Percentiles rank a stretch among this genome's conserved stretches.
phyloP scores from a whole-genome alignment of 1,140 invertebrate genomes.

The Drosophila tani region DNA sequence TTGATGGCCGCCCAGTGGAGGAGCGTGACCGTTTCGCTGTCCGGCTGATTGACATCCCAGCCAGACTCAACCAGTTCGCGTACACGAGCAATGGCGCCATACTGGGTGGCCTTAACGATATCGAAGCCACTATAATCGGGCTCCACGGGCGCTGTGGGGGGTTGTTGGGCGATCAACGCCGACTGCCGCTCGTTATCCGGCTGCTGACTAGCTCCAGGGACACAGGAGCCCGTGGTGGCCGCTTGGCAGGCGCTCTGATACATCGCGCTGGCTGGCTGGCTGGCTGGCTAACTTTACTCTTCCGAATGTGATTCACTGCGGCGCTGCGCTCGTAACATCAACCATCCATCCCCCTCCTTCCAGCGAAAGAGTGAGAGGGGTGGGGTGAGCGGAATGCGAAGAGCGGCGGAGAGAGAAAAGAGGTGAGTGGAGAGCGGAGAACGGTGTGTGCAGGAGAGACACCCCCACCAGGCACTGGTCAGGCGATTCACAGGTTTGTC shows the following conservation, averaged over 20 bases:
- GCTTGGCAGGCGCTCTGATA: conserved; percentile 89
- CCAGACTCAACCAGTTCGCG: conserved; percentile 94
- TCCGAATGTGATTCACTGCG: conserved; percentile 71
- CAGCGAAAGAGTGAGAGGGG: conserved; percentile 30
- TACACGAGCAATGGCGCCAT: conserved; percentile 93
- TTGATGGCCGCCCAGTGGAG: conserved; percentile 99
- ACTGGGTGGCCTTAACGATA: conserved; percentile 97
- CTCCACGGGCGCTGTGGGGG: conserved; percentile 86
- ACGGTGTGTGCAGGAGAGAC: conserved; percentile 34
- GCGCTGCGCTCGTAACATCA: conserved; percentile 57
- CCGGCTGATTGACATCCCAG: conserved; percentile 95
- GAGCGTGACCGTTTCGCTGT: conserved; percentile 96
- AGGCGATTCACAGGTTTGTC: conserved; percentile 60
- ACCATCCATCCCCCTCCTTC: conserved; percentile 71
- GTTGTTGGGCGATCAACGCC: conserved; percentile 86
- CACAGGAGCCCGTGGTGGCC: conserved; percentile 86
- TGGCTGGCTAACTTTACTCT: conserved; percentile 44
- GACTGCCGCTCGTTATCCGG: conserved; percentile 86
- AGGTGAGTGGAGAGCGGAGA: conserved; percentile 16
- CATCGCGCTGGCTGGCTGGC: conserved; percentile 84
- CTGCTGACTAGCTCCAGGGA: conserved; percentile 85
- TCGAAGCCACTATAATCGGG: conserved; percentile 94
- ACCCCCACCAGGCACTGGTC: conserved; percentile 68
- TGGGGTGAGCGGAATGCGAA: conserved; percentile 17
- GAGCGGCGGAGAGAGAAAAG: conserved; percentile 28